Evolutionary conservation across 2,888 invertebrate species (phyloP).

Genomic region (Drosophila nigricruria): DNA sequence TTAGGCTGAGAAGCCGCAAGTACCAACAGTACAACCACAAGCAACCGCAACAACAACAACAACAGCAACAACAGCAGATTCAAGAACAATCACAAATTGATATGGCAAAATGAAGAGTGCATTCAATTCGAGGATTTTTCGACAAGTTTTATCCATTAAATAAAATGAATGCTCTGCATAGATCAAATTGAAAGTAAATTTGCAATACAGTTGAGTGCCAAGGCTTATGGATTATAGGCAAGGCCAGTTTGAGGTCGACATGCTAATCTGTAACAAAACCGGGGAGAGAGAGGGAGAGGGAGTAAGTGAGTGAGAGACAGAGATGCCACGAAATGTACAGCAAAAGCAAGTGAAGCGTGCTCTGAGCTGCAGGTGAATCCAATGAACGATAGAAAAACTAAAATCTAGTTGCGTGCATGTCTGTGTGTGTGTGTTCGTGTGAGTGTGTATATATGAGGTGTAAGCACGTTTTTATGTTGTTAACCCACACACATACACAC

Average conservation of each 20-base stretch:
- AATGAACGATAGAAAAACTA: constrained; percentile 37
- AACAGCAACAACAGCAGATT: constrained; percentile 7
- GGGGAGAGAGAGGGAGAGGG: not conserved
- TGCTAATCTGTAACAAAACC: constrained; percentile 57
- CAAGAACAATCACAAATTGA: constrained; percentile 47
- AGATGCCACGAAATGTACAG: not conserved
- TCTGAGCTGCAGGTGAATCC: constrained; percentile 45
- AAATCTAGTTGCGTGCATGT: constrained; percentile 24
- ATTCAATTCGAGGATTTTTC: constrained; percentile 43
- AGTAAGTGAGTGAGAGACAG: not conserved
- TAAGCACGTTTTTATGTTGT: constrained; percentile 76
- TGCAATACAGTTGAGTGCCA: constrained; percentile 34
- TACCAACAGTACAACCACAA: constrained; percentile 22
- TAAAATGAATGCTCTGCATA: constrained; percentile 42
- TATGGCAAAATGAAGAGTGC: constrained; percentile 55
- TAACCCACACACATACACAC: constrained; percentile 50
- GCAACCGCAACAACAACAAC: constrained; percentile 19
- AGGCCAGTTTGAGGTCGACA: constrained; percentile 40
- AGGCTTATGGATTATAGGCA: constrained; percentile 43
- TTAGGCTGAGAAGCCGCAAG: constrained; percentile 43
- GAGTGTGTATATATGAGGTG: constrained; percentile 52
- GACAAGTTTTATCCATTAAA: constrained; percentile 71
- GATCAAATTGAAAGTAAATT: constrained; percentile 57
- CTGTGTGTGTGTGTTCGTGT: constrained; percentile 20
- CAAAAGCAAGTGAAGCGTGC: constrained; percentile 15